These are phyloP conservation scores for Hydropsyche betteni DNA, from an alignment of 2,888 invertebrate species.

Conservation along the genomic window DNA sequence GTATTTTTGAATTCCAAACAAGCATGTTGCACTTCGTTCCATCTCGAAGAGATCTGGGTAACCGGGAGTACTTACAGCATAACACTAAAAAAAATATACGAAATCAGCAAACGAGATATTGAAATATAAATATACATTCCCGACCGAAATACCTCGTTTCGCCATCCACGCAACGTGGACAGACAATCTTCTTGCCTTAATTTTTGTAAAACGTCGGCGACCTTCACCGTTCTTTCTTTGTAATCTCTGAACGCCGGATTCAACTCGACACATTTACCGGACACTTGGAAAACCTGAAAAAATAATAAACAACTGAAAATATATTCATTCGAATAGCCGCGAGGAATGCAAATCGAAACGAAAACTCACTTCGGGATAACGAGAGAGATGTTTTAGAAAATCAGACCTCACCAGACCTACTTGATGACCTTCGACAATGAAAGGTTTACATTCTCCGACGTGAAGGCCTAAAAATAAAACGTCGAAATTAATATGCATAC, in stretches of 20 bases:
- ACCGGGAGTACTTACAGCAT: conserved; percentile 81
- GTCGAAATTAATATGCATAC: conserved; percentile 48
- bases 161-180: conserved; percentile 87
- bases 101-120: neutral
- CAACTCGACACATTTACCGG: conserved; percentile 78
- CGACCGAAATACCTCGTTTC: conserved; percentile 78
- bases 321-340: conserved; percentile 42
- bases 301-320: conserved; percentile 40
- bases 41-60: conserved; percentile 74
- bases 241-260: conserved; percentile 90
- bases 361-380: conserved; percentile 80
- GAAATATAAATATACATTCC: neutral
- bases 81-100: conserved; percentile 69
- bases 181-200: conserved; percentile 80
- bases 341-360: conserved; percentile 30
- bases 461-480: conserved; percentile 71
- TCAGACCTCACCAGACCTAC: conserved; percentile 88
- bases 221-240: conserved; percentile 78
- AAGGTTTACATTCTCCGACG: conserved; percentile 83
- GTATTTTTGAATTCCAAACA: conserved; percentile 93
- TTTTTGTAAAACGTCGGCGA: conserved; percentile 82
- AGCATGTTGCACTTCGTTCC: conserved; percentile 92
- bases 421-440: conserved; percentile 88
- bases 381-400: conserved; percentile 80
- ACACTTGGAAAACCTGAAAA: conserved; percentile 74